A percentile compares a stretch with the other conserved stretches of the same genome.
phyloP scores from a whole-genome alignment of 2,797 vertebrate genomes.

The Danio albolineatus region DNA sequence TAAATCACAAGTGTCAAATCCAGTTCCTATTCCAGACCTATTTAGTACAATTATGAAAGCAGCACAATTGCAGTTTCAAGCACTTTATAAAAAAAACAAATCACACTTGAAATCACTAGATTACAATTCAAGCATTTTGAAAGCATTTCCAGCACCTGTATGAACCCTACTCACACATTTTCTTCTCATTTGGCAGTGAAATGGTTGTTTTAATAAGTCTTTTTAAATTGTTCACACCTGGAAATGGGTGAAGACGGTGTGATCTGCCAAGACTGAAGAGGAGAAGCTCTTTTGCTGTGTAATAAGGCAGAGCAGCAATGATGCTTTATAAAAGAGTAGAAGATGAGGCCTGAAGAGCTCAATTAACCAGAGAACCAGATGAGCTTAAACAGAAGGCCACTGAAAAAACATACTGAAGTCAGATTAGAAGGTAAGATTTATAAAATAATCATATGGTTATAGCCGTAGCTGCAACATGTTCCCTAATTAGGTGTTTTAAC shows the following conservation, averaged over 20 bases:
- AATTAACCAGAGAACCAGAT: slow-evolving; percentile 30
- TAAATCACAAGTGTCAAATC: no score
- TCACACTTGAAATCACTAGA: no score
- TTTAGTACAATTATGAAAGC: no score
- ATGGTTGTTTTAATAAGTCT: background rate
- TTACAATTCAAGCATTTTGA: no score
- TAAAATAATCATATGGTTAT: background rate
- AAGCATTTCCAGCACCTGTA: no score
- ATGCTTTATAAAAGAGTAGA: slow-evolving; percentile 24
- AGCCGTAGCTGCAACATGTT: background rate
- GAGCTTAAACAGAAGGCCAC: slow-evolving; percentile 46
- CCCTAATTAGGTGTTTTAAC: background rate
- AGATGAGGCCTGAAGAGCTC: slow-evolving; percentile 44
- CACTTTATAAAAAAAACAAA: no score
- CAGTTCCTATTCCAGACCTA: no score
- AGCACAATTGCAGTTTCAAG: no score
- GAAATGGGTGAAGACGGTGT: background rate
- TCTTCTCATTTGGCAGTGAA: background rate
- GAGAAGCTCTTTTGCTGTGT: background rate
- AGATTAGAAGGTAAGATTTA: background rate
- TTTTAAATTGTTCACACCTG: background rate
- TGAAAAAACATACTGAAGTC: background rate
- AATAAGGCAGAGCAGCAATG: slow-evolving; percentile 38
- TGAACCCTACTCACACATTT: background rate
- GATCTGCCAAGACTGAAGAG: slow-evolving; percentile 1